Conservation (phyloP, 1,140 invertebrate genomes). For the Zaprionus capensis region DNA sequence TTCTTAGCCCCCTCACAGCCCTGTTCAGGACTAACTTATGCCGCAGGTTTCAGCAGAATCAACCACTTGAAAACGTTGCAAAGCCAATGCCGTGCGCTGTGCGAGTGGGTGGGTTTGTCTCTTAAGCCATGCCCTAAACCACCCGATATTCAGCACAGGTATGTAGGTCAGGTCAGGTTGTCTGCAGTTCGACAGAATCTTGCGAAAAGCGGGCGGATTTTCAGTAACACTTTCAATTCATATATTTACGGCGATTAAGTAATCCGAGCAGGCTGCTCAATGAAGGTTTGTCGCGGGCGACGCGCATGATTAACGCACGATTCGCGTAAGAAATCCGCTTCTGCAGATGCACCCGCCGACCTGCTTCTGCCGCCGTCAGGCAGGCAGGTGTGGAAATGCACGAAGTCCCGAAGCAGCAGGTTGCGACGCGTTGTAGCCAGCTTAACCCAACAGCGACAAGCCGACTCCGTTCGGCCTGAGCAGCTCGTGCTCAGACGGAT, state of each 20-base stretch:
- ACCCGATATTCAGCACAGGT: slow-evolving; percentile 55
- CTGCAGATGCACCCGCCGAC: slow-evolving; percentile 7
- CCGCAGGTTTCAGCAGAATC: not conserved
- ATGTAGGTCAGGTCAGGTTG: slow-evolving; percentile 41
- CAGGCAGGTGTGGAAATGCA: slow-evolving; percentile 64
- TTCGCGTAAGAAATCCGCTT: slow-evolving; percentile 58
- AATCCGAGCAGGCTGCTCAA: slow-evolving; percentile 65
- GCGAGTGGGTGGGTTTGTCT: slow-evolving; percentile 31
- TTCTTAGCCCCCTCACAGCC: not conserved
- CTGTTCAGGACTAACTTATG: slow-evolving; percentile 51
- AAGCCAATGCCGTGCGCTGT: slow-evolving; percentile 3
- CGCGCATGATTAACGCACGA: slow-evolving; percentile 69
- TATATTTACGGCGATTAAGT: slow-evolving; percentile 79
- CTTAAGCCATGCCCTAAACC: slow-evolving; percentile 43
- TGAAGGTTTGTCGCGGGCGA: slow-evolving; percentile 47
- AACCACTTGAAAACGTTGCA: slow-evolving; percentile 39
- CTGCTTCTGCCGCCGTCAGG: slow-evolving; percentile 2
- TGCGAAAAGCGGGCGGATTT: slow-evolving; percentile 61
- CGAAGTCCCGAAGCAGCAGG: slow-evolving; percentile 27
- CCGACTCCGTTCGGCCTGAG: not conserved
- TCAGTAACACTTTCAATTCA: slow-evolving; percentile 72
- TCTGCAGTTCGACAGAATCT: slow-evolving; percentile 43
- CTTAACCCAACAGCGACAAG: slow-evolving; percentile 47
- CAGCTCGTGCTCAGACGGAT: slow-evolving; percentile 22
- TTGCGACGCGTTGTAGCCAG: slow-evolving; percentile 32